Evolutionary conservation across 2,113 vertebrate species (phyloP).

Genomic region (Paramormyrops kingsleyae): DNA sequence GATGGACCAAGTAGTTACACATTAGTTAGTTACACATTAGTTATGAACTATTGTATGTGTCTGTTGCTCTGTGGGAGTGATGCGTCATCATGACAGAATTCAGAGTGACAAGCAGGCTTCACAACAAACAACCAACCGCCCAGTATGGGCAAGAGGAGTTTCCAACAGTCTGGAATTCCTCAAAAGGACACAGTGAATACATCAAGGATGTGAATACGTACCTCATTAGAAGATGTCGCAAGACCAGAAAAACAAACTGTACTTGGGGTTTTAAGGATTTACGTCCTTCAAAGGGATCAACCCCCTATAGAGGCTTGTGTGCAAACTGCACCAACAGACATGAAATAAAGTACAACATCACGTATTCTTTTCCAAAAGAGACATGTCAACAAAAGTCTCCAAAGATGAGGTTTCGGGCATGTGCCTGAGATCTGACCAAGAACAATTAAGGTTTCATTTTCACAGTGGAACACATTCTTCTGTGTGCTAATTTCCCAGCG

Average conservation of each 20-base stretch:
- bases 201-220: background rate
- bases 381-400: background rate
- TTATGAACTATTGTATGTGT: background rate
- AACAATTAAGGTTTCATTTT: background rate
- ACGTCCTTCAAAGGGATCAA: background rate
- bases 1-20: background rate
- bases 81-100: background rate
- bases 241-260: background rate
- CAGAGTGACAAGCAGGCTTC: background rate
- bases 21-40: background rate
- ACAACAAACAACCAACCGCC: background rate
- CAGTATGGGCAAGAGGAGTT: background rate
- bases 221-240: background rate
- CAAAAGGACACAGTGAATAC: background rate
- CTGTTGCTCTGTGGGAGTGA: background rate
- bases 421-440: background rate
- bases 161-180: background rate
- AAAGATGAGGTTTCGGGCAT: background rate
- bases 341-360: background rate
- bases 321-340: background rate
- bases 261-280: background rate
- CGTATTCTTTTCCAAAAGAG: background rate
- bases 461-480: background rate
- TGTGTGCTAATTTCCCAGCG: background rate
- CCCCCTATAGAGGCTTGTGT: background rate